phyloP scores from a whole-genome alignment of 2,888 invertebrate genomes.

The Tetramorium bicarinatum region DNA sequence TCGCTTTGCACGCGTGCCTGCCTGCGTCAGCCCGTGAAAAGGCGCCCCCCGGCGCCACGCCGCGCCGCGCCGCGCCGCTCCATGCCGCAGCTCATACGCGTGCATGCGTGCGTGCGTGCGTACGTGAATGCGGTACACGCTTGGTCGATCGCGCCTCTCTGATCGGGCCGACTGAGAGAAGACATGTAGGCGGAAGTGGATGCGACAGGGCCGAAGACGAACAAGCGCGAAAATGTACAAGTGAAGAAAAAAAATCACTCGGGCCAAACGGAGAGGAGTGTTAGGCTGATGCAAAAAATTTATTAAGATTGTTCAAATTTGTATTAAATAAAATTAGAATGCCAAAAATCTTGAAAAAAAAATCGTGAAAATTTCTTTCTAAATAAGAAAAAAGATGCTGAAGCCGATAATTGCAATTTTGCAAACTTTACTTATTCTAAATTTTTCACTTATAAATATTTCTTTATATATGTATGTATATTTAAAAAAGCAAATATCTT shows the following conservation, averaged over 20 bases:
- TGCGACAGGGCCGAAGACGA: slow-evolving; percentile 48
- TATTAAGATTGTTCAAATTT: neutral
- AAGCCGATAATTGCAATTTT: neutral
- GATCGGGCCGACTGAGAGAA: neutral
- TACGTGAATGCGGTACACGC: slow-evolving; percentile 17
- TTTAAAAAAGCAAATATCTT: neutral
- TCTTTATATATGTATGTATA: neutral
- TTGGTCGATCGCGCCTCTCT: slow-evolving; percentile 3
- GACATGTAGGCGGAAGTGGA: slow-evolving; percentile 53
- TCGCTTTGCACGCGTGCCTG: slow-evolving; percentile 73
- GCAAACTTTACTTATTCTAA: neutral
- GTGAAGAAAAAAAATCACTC: neutral
- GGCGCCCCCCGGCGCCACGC: slow-evolving; percentile 55
- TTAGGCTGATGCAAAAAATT: neutral
- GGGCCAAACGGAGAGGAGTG: neutral
- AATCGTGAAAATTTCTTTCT: neutral
- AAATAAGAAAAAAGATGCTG: neutral
- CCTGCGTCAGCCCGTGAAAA: slow-evolving; percentile 59
- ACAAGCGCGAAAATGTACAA: slow-evolving; percentile 51
- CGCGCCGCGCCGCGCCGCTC: neutral
- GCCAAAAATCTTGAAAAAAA: neutral
- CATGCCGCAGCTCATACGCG: slow-evolving; percentile 6
- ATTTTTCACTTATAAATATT: neutral
- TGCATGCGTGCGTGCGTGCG: slow-evolving; percentile 19
- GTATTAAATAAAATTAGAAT: neutral